Evolutionary conservation across 2,797 vertebrate genomes (phyloP).

Genomic region (Cynodonichthys magdalenae): DNA sequence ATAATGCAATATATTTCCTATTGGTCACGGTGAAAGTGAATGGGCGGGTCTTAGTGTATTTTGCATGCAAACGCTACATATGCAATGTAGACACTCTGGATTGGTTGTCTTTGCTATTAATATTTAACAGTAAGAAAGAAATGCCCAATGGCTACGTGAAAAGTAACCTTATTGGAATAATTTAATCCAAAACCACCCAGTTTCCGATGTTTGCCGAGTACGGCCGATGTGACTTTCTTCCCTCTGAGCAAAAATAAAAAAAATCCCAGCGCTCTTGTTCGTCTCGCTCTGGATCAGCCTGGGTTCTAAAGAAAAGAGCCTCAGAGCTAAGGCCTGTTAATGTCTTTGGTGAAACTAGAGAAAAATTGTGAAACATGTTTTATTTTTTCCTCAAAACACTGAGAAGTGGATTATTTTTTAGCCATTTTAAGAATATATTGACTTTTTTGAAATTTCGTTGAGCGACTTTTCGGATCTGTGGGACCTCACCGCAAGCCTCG

Average conservation of each 20-base stretch:
- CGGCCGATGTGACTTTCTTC: conserved; percentile 80
- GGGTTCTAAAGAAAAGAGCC: conserved; percentile 84
- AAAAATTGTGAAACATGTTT: conserved; percentile 40
- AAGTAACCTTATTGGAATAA: conserved; percentile 50
- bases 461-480: conserved; percentile 58
- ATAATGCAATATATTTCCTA: conserved; percentile 22
- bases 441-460: conserved; percentile 1
- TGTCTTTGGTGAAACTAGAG: conserved; percentile 40
- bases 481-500: conserved; percentile 78
- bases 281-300: conserved; percentile 84
- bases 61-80: conserved; percentile 54
- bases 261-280: conserved; percentile 79
- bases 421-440: conserved; percentile 12
- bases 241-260: conserved; percentile 86
- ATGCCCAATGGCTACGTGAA: conserved; percentile 62
- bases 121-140: conserved; percentile 52
- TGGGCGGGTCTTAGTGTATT: conserved; percentile 15
- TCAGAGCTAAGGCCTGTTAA: conserved; percentile 80
- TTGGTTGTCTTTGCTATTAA: conserved; percentile 67
- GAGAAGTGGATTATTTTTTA: conserved; percentile 36
- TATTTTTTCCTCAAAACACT: conserved; percentile 34
- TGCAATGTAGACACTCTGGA: conserved; percentile 32
- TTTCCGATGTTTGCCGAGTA: conserved; percentile 81
- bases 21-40: conserved; percentile 65
- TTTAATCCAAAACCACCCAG: conserved; percentile 72